Base-by-base conservation (phyloP, 2,113 vertebrate species). In the Brienomyrus longianalis region DNA sequence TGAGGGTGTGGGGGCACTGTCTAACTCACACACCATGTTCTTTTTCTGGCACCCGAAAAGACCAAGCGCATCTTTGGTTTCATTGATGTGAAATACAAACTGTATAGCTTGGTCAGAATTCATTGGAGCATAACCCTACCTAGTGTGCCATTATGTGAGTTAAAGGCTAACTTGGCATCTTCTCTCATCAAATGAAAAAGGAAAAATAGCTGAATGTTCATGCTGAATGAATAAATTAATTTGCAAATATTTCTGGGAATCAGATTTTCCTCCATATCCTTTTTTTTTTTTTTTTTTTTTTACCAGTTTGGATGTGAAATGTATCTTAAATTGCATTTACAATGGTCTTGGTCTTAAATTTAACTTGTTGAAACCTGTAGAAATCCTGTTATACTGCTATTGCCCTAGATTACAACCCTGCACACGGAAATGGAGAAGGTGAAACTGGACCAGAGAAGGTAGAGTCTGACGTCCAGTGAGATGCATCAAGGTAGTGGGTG, bases 381-480 rank as follows among this genome's bases (percentile, higher is more conserved):
- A 70, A 70, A 5, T 27, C 62, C 62, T 13, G 62, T 31, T 70
- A 31, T 70, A 11, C 62, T 31, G 3, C n/a, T 11, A 1, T 70
- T 31, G 0, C 51, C 39, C 17, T 83, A 97, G 96, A 99, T 99
- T 91, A 98, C 98, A 0, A 91, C 96, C 0, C 94, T 99, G 56
- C 98, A 99, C 90, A 97, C 97, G n/a, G 98, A 99, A 93, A 97
- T 99, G 91, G 98, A 99, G 95, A 99, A 99, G 91, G 98, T 99
- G 91, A 99, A 99, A 93, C 94, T 99, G 91, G 98, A 99, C 92
- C 98, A 99, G 93, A 97, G 97, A 94, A 96, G 97, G 96, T 96
- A 92, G n/a, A 39, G 51, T 85, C 83, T 87, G 27, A 87, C 56
- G 85, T 27, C 7, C 4, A 87, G 5, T 27, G 85, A 84, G 83